phyloP scores from a whole-genome alignment of 2,797 vertebrate species.

The Bovichtus diacanthus region DNA sequence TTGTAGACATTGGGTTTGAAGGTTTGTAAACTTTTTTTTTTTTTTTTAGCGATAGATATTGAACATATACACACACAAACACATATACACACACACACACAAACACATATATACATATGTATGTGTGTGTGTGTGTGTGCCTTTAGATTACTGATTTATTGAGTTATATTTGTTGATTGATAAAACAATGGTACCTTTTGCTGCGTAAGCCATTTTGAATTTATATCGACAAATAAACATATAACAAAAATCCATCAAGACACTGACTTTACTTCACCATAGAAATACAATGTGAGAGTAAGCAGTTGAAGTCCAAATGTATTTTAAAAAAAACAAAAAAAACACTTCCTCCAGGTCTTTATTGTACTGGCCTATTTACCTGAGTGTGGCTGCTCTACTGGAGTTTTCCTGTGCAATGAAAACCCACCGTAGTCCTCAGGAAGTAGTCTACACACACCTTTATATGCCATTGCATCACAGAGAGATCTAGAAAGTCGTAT shows the following conservation, averaged over 20 bases:
- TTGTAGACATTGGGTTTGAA: neutral
- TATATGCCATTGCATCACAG: neutral
- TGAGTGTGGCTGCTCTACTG: neutral
- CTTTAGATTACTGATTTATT: too few relatives aligned
- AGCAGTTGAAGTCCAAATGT: neutral
- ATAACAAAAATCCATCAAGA: neutral
- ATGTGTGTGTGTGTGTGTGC: too few relatives aligned
- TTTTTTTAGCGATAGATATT: too few relatives aligned
- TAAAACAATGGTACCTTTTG: too few relatives aligned
- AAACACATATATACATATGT: too few relatives aligned
- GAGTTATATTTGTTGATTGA: too few relatives aligned
- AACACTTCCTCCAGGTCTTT: neutral
- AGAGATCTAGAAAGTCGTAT: neutral
- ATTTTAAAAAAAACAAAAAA: neutral
- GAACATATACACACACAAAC: too few relatives aligned
- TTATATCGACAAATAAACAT: too few relatives aligned
- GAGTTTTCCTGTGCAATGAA: slow-evolving; percentile 8
- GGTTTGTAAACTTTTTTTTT: neutral
- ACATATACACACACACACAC: too few relatives aligned
- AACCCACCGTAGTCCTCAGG: slow-evolving; percentile 6
- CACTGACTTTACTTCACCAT: neutral
- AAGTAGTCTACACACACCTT: slow-evolving; percentile 4
- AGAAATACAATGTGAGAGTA: neutral
- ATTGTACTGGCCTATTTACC: neutral
- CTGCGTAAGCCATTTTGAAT: too few relatives aligned